Percentiles rank a stretch among this genome's conserved stretches.
These are phyloP conservation scores for Erebia epiphron DNA, from an alignment of 2,888 invertebrate species.

Conservation along the genomic window DNA sequence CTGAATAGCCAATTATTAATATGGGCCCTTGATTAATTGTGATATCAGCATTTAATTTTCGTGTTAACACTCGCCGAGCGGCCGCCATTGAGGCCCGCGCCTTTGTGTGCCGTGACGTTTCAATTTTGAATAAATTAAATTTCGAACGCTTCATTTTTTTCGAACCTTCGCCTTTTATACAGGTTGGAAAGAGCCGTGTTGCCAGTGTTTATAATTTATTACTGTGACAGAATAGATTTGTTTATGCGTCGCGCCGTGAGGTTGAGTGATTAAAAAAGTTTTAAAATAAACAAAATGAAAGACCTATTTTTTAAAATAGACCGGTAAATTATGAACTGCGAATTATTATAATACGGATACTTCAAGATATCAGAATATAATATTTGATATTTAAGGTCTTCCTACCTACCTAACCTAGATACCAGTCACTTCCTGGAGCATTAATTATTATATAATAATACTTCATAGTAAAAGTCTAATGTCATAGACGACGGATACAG, in stretches of 20 bases:
- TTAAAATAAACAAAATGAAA: slow-evolving; percentile 14
- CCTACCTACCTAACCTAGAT: too few species aligned
- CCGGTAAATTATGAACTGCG: neutral
- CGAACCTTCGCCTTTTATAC: slow-evolving; percentile 61
- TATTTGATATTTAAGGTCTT: too few species aligned
- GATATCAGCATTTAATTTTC: slow-evolving; percentile 84
- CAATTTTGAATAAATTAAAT: slow-evolving; percentile 84
- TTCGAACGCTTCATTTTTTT: slow-evolving; percentile 82
- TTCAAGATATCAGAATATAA: too few species aligned
- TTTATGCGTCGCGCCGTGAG: slow-evolving; percentile 56
- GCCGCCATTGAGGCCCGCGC: slow-evolving; percentile 72
- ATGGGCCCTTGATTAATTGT: slow-evolving; percentile 82
- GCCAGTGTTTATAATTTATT: slow-evolving; percentile 76
- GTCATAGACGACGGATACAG: too few species aligned
- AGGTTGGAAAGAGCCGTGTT: slow-evolving; percentile 67
- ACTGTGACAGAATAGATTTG: slow-evolving; percentile 68
- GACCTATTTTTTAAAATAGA: neutral
- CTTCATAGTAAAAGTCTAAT: too few species aligned
- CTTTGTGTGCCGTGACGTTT: slow-evolving; percentile 81
- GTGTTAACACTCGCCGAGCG: slow-evolving; percentile 77
- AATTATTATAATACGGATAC: too few species aligned
- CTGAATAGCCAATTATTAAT: slow-evolving; percentile 83
- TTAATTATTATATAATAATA: too few species aligned
- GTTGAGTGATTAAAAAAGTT: slow-evolving; percentile 45
- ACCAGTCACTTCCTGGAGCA: too few species aligned